These are phyloP conservation scores for Arbacia lixula DNA, from an alignment of 53 echinoderm and acorn worm species.

Conservation along the genomic window DNA sequence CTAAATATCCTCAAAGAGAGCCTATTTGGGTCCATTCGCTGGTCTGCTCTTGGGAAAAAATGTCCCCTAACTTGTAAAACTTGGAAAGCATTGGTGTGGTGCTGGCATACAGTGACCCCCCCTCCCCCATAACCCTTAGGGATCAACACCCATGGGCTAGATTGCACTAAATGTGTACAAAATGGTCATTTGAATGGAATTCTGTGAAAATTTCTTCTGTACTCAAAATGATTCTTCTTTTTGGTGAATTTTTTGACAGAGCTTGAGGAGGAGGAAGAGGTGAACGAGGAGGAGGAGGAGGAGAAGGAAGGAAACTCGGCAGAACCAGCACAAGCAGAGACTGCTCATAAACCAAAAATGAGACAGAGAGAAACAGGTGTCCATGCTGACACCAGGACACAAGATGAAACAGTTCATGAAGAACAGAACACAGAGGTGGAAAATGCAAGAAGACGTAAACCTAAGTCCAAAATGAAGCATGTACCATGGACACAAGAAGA, in stretches of 20 bases:
- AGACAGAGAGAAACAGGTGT: slow-evolving; percentile 19
- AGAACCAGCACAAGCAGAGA: slow-evolving; percentile 18
- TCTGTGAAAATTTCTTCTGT: slow-evolving; percentile 1
- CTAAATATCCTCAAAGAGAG: neutral
- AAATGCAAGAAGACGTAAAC: slow-evolving; percentile 10
- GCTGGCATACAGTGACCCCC: slow-evolving; percentile 11
- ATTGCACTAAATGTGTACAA: slow-evolving; percentile 9
- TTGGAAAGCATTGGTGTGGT: slow-evolving; percentile 2
- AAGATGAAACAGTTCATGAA: neutral
- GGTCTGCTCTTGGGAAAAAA: slow-evolving; percentile 17
- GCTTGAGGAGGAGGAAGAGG: slow-evolving; percentile 25
- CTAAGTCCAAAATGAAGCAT: slow-evolving; percentile 27
- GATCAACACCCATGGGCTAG: neutral
- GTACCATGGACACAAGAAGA: slow-evolving; percentile 42
- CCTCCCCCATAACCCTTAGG: neutral
- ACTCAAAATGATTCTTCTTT: slow-evolving; percentile 9
- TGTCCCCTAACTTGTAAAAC: slow-evolving; percentile 16
- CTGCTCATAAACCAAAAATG: slow-evolving; percentile 17
- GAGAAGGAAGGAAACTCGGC: slow-evolving; percentile 22
- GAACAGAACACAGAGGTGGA: slow-evolving; percentile 6
- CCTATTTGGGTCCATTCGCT: neutral
- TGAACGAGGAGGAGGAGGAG: slow-evolving; percentile 33
- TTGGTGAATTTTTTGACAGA: slow-evolving; percentile 26
- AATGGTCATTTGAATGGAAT: slow-evolving; percentile 2
- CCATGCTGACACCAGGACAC: slow-evolving; percentile 5